These are phyloP conservation scores for Chelonoidis abingdonii DNA, from an alignment of 2,113 vertebrate species.

Conservation along the genomic window DNA sequence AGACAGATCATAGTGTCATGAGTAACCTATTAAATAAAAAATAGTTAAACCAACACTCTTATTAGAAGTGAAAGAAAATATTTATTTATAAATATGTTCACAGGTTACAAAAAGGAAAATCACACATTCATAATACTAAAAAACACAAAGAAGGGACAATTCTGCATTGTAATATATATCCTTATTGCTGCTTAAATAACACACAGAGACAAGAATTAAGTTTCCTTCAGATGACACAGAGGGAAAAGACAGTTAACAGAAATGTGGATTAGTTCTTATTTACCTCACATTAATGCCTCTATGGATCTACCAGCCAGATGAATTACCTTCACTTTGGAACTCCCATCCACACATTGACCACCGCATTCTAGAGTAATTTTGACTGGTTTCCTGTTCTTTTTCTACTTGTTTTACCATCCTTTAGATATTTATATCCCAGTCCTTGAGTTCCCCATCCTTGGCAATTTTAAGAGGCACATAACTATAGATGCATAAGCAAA, in stretches of 20 bases:
- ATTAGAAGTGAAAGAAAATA: not conserved
- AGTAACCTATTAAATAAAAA: not conserved
- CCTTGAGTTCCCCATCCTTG: not conserved
- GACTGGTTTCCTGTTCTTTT: not conserved
- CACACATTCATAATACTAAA: not conserved
- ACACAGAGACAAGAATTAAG: not conserved
- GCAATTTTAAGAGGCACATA: not conserved
- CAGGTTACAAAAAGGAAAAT: not conserved
- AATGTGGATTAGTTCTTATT: not conserved
- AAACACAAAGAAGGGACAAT: not conserved
- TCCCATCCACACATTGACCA: not conserved
- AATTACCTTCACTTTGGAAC: not conserved
- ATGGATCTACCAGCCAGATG: not conserved
- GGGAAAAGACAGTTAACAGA: not conserved
- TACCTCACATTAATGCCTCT: not conserved
- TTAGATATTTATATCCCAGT: not conserved
- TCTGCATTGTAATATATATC: not conserved
- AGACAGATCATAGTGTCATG: not conserved
- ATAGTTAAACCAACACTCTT: not conserved
- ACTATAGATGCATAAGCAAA: not conserved
- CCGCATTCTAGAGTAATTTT: not conserved
- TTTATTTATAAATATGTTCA: not conserved
- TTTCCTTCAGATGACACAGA: not conserved
- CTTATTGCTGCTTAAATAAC: not conserved
- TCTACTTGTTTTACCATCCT: rapidly evolving